These are phyloP conservation scores for Leucophenga montana DNA, from an alignment of 2,888 invertebrate genomes.

Conservation along the genomic window DNA sequence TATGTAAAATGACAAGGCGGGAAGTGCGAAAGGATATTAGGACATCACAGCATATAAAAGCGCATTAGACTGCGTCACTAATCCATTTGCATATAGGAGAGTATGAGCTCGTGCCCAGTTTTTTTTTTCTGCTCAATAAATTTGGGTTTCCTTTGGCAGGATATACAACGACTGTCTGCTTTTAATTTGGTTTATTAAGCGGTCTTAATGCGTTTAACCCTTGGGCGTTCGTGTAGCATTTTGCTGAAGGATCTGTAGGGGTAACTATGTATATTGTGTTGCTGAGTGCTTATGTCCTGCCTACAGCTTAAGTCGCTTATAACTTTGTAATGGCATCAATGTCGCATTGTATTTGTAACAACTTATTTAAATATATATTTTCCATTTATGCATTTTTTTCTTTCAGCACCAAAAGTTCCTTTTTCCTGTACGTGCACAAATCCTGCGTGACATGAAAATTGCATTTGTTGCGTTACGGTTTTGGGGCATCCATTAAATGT, in stretches of 20 bases:
- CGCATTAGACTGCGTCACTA: conserved; percentile 16
- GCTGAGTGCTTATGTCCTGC: too few relatives aligned
- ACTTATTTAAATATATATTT: conserved; percentile 10
- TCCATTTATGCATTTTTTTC: not conserved
- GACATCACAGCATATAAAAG: conserved; percentile 8
- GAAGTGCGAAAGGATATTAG: not conserved
- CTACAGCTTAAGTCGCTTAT: not conserved
- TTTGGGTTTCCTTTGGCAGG: conserved; percentile 6
- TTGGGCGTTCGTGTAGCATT: not conserved
- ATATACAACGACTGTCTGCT: not conserved
- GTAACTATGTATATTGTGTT: too few relatives aligned
- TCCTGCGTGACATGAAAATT: conserved; percentile 63
- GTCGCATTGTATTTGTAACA: not conserved
- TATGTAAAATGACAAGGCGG: conserved; percentile 9
- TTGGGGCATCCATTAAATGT: conserved; percentile 15
- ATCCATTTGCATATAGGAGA: not conserved
- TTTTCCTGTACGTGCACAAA: not conserved
- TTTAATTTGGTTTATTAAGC: conserved; percentile 6
- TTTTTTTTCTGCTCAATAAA: conserved; percentile 22
- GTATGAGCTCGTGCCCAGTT: too few relatives aligned
- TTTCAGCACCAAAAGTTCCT: too few relatives aligned
- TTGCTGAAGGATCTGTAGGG: not conserved
- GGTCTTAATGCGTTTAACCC: conserved; percentile 9
- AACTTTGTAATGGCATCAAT: too few relatives aligned
- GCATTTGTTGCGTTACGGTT: conserved; percentile 44